A percentile compares a stretch with the other conserved stretches of the same genome.
Conservation (phyloP, 2,797 vertebrate genomes). For the Rhynchonycteris naso region DNA sequence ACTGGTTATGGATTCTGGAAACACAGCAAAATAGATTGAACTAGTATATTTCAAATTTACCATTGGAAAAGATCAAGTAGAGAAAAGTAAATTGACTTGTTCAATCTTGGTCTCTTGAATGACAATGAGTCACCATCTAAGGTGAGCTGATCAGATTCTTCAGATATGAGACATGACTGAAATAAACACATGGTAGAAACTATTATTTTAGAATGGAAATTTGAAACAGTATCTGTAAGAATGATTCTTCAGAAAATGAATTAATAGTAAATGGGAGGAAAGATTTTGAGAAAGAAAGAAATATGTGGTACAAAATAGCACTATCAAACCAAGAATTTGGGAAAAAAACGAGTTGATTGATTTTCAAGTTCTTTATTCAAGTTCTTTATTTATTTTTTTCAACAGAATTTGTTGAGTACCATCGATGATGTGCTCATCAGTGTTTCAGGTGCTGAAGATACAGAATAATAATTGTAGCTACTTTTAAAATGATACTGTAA, state of each 20-base stretch:
- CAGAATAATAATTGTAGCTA: neutral
- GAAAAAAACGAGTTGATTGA: neutral
- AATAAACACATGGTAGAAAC: neutral
- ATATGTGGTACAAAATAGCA: neutral
- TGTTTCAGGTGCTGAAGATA: neutral
- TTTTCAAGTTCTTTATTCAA: neutral
- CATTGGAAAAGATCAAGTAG: neutral
- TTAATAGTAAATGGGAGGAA: neutral
- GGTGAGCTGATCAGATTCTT: neutral
- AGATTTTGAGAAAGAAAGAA: neutral
- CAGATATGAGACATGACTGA: neutral
- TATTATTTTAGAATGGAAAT: neutral
- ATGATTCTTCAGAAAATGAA: neutral
- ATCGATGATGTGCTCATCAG: neutral
- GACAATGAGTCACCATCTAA: neutral
- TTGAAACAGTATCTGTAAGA: neutral
- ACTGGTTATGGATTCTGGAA: neutral
- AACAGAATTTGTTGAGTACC: neutral
- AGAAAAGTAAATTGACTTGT: neutral
- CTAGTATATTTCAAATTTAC: neutral
- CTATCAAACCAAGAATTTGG: neutral
- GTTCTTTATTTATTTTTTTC: neutral
- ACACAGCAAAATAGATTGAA: neutral
- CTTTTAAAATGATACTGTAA: conserved; percentile 1
- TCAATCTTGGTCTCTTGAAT: neutral